These are phyloP conservation scores for Haliclystus octoradiatus DNA, from an alignment of 30 jellyfish, hydroid and myxozoan genomes.

Conservation along the genomic window DNA sequence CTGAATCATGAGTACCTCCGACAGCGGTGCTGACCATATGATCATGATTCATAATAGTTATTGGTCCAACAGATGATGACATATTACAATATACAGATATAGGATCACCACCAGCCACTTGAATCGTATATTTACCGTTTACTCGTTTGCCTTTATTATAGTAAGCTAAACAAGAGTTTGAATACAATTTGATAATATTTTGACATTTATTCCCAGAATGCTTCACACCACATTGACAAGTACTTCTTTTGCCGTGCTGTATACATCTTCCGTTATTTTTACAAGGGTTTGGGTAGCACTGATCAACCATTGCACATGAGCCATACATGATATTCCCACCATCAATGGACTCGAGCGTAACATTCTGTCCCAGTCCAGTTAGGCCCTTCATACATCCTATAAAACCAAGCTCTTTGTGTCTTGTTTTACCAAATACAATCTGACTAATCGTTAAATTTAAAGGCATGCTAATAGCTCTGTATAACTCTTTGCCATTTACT, in stretches of 20 bases:
- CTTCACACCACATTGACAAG: slow-evolving; percentile 53
- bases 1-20: slow-evolving; percentile 13
- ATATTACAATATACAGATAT: slow-evolving; percentile 72
- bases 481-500: neutral
- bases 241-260: slow-evolving; percentile 37
- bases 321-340: slow-evolving; percentile 10
- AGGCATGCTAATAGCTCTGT: too few species aligned
- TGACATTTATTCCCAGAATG: slow-evolving; percentile 39
- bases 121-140: slow-evolving; percentile 45
- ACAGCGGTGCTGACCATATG: slow-evolving; percentile 37
- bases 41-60: slow-evolving; percentile 53
- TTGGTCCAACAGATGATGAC: slow-evolving; percentile 54
- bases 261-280: slow-evolving; percentile 52
- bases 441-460: slow-evolving; percentile 28
- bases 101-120: slow-evolving; percentile 51
- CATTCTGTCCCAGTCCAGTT: slow-evolving; percentile 20
- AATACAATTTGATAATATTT: slow-evolving; percentile 37
- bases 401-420: slow-evolving; percentile 25
- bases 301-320: slow-evolving; percentile 52
- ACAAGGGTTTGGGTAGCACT: slow-evolving; percentile 89
- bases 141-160: slow-evolving; percentile 30
- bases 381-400: slow-evolving; percentile 60
- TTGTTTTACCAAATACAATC: slow-evolving; percentile 64
- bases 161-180: slow-evolving; percentile 52
- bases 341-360: slow-evolving; percentile 19